phyloP scores from a whole-genome alignment of 2,113 vertebrate species.

The Solenodon paradoxus region DNA sequence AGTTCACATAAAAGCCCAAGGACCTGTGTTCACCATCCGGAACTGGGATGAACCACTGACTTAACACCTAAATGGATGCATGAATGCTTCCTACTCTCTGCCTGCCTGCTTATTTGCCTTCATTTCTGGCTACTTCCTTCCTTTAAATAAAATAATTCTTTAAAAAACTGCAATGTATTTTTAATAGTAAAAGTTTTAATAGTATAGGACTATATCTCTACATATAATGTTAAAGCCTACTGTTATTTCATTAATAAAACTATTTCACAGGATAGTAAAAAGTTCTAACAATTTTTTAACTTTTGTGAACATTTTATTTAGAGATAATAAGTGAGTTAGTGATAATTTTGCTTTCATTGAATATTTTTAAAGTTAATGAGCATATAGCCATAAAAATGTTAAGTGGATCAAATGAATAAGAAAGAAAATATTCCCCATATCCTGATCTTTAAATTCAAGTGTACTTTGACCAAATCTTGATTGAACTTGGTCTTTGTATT shows the following conservation, averaged over 20 bases:
- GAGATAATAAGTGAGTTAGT: constrained; percentile 8
- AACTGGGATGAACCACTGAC: too few relatives aligned
- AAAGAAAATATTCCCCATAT: background rate
- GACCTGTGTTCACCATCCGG: too few relatives aligned
- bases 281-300: constrained; percentile 24
- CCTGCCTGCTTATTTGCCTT: too few relatives aligned
- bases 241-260: constrained; percentile 18
- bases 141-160: too few relatives aligned
- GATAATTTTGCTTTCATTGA: background rate
- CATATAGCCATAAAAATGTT: background rate
- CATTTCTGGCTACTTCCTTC: too few relatives aligned
- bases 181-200: background rate
- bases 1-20: too few relatives aligned
- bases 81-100: too few relatives aligned
- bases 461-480: background rate
- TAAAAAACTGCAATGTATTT: background rate
- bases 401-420: background rate
- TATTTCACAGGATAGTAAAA: constrained; percentile 12
- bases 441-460: constrained; percentile 47
- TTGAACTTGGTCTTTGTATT: constrained; percentile 29
- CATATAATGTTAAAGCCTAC: constrained; percentile 18
- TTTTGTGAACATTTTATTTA: constrained; percentile 32
- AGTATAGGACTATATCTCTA: background rate
- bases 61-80: too few relatives aligned
- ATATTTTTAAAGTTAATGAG: constrained; percentile 37